Base-by-base conservation (phyloP, 2,888 invertebrate genomes). In the Cephus pygmeus region DNA sequence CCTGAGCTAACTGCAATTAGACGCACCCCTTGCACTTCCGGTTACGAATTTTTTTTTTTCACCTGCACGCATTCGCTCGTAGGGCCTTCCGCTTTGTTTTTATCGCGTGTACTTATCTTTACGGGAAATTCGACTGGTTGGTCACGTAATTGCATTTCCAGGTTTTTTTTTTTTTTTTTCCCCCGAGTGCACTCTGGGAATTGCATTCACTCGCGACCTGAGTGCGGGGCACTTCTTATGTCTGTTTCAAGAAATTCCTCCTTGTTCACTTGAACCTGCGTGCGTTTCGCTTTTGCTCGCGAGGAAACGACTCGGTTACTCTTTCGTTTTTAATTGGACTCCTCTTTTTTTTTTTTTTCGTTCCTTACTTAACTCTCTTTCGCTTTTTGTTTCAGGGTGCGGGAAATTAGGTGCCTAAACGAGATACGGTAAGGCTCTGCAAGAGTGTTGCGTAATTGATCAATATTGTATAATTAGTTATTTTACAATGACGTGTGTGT, bases 381-480 rank as follows among this genome's bases (percentile, higher is more conserved):
- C 68, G 12, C n/a, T 75, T 36, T 69, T 15, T 77, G 76, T 79
- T 79, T 11, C 79, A 79, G 77, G 79, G 73, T 75, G 77, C 75
- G 73, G 75, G 34, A 73, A 35, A 75, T 34, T 74, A 77, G 79
- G 71, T 77, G 77, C 73, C 77, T 76, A 77, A 69, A 75, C 76
- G 73, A 30, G 40, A 79, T 69, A 79, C 69, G 74, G 79, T 79
- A 76, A 76, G 56, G 6, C 23, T 56, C 4, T 15, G 1, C 0
- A 0, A 15, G 15, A 15, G 15, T 6, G 4, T 40, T 40, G 15
- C 40, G 40, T 6, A 40, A 40, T 40, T 15, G 6, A 15, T 40
- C 6, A 15, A 40, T 40, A 40, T 40, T 15, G 4, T 40, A 15
- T 15, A 40, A 15, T 40, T 40, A 1, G 40, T 15, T 6, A 40